Percentiles rank a stretch among this genome's conserved stretches.
These are phyloP conservation scores for Cinclus cinclus DNA, from an alignment of 2,113 vertebrate genomes.

Conservation along the genomic window DNA sequence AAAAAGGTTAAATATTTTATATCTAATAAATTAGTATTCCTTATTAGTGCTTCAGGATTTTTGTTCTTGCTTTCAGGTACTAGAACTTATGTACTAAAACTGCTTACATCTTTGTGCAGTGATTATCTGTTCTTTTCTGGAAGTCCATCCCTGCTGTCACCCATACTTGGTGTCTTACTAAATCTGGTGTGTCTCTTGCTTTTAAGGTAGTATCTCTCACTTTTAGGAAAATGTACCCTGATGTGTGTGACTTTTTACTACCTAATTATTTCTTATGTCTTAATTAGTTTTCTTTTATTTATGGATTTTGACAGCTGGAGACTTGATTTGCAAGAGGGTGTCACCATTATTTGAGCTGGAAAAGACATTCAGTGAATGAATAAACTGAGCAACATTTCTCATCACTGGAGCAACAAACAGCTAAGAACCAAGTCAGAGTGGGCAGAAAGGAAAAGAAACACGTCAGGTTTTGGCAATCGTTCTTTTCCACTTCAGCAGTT, in stretches of 20 bases:
- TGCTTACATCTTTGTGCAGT: neutral
- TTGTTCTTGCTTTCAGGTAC: neutral
- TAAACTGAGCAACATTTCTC: constrained; percentile 60
- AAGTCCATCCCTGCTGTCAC: neutral
- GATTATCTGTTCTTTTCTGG: neutral
- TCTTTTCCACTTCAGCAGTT: constrained; percentile 74
- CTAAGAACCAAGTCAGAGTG: constrained; percentile 65
- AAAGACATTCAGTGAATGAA: constrained; percentile 62
- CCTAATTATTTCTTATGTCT: constrained; percentile 57
- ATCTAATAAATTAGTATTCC: neutral
- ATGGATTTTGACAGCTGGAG: constrained; percentile 48
- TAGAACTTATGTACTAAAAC: neutral
- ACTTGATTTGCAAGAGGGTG: constrained; percentile 39
- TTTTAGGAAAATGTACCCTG: neutral
- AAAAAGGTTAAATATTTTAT: neutral
- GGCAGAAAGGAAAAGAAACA: constrained; percentile 55
- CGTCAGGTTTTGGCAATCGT: constrained; percentile 69
- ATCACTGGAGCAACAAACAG: constrained; percentile 61
- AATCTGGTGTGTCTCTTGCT: neutral
- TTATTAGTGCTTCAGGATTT: neutral
- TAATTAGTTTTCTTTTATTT: constrained; percentile 64
- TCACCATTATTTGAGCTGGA: constrained; percentile 61
- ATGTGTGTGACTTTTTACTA: neutral
- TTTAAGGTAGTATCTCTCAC: neutral
- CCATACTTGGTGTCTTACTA: neutral